Conservation (phyloP, 2,888 invertebrate species). For the Ophion slaviceki region DNA sequence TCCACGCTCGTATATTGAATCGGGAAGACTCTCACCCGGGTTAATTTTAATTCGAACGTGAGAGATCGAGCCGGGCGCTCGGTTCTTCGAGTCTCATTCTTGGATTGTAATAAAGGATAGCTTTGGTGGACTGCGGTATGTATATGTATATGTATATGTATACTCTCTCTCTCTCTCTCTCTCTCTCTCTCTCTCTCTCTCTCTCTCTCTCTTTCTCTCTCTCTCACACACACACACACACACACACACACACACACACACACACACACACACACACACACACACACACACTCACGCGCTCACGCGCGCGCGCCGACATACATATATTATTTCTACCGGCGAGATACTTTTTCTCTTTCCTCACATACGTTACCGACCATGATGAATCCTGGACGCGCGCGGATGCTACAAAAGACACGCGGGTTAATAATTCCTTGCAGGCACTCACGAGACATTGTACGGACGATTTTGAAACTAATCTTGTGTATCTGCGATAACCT, state of each 20-base stretch:
- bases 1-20: conserved; percentile 48
- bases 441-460: neutral
- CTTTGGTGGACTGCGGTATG: neutral
- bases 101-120: conserved; percentile 54
- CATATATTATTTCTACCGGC: conserved; percentile 18
- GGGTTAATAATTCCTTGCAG: conserved; percentile 58
- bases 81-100: conserved; percentile 57
- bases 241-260: no score
- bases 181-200: no score
- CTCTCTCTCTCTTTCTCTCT: no score
- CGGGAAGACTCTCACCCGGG: conserved; percentile 59
- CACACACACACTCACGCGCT: no score
- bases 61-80: conserved; percentile 51
- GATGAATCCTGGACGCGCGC: conserved; percentile 25
- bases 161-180: neutral
- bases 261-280: no score
- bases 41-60: conserved; percentile 67
- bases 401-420: conserved; percentile 41
- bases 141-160: conserved; percentile 5
- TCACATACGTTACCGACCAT: conserved; percentile 26
- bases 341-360: conserved; percentile 12
- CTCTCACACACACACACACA: no score
- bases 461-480: no score
- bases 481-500: no score
- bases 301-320: no score